Evolutionary conservation across 2,113 vertebrate species (phyloP).

Genomic region (Chamaea fasciata): DNA sequence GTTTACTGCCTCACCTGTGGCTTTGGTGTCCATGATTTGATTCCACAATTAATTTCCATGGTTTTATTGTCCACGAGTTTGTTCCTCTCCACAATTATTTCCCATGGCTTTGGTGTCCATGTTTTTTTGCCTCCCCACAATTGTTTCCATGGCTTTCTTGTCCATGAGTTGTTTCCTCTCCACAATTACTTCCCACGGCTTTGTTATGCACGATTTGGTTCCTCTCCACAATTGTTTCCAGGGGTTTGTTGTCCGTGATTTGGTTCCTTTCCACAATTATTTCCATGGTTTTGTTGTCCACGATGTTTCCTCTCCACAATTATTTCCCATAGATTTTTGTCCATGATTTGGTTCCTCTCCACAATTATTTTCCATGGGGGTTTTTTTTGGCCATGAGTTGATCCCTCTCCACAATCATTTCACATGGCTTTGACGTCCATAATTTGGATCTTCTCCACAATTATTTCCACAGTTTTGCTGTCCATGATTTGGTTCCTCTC

Average conservation of each 20-base stretch:
- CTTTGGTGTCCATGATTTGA: neutral
- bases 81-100: accelerated
- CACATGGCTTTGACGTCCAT: accelerated
- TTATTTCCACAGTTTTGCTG: accelerated
- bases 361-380: accelerated
- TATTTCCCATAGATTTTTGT: too few species aligned
- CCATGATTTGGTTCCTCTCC: neutral
- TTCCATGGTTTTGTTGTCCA: neutral
- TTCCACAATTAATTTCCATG: neutral
- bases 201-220: neutral
- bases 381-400: too few species aligned
- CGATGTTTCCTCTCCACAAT: accelerated
- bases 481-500: accelerated
- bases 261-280: neutral
- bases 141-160: neutral
- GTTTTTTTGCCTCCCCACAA: neutral
- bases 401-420: accelerated
- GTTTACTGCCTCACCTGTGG: neutral
- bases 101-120: accelerated
- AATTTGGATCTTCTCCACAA: neutral
- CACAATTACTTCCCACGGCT: too few species aligned
- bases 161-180: neutral
- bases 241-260: neutral
- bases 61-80: neutral
- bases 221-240: accelerated